Percentiles rank a stretch among this genome's conserved stretches.
Conservation (phyloP, 2,797 vertebrate species). For the Philypnodon macrostomus region DNA sequence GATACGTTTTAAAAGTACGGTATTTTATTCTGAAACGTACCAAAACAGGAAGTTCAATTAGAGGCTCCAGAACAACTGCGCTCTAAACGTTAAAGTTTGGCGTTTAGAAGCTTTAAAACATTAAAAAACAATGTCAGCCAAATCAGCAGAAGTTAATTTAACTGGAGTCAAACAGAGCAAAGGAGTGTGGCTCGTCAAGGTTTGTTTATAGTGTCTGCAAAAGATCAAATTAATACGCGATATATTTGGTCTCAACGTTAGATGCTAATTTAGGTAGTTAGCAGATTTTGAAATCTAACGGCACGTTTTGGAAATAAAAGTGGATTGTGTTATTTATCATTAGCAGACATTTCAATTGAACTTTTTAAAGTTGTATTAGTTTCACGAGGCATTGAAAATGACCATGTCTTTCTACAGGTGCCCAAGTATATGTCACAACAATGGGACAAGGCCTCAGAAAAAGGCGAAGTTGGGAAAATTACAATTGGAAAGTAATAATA, state of each 20-base stretch:
- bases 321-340: too few species aligned
- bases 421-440: constrained; percentile 93
- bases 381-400: too few species aligned
- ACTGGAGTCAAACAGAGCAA: constrained; percentile 66
- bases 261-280: not conserved
- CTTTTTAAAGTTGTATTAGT: too few species aligned
- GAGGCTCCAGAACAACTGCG: not conserved
- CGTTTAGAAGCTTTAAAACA: not conserved
- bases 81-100: not conserved
- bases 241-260: too few species aligned
- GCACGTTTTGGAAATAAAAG: too few species aligned
- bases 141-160: constrained; percentile 63
- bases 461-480: constrained; percentile 91
- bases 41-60: constrained; percentile 35
- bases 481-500: constrained; percentile 84
- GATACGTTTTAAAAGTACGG: not conserved
- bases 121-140: constrained; percentile 49
- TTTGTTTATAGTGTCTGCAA: constrained; percentile 36
- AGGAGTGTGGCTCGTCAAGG: constrained; percentile 77
- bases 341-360: too few species aligned
- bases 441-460: constrained; percentile 89
- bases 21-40: constrained; percentile 41
- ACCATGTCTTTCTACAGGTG: constrained; percentile 57
- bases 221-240: not conserved
- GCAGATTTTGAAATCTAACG: too few species aligned